phyloP scores from a whole-genome alignment of 2,797 vertebrate genomes.

The Mormyrus hasselquistii region DNA sequence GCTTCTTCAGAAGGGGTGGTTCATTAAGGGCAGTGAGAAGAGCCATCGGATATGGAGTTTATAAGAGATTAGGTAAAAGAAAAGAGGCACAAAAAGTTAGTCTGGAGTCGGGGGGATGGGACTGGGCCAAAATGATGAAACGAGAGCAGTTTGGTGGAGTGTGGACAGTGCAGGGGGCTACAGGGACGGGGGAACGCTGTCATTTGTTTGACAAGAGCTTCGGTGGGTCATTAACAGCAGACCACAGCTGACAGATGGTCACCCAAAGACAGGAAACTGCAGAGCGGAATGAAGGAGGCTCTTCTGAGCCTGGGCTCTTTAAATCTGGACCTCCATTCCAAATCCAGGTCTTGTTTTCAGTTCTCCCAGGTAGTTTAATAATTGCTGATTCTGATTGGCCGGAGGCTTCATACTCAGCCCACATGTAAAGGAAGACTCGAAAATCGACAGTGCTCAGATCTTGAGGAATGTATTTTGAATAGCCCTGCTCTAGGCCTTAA shows the following conservation, averaged over 20 bases:
- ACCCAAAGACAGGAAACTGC: not conserved
- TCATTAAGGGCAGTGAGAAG: not conserved
- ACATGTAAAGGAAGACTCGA: not conserved
- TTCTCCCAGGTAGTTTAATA: not conserved
- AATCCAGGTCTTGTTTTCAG: not conserved
- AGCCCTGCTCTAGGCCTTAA: not conserved
- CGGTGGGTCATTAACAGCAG: not conserved
- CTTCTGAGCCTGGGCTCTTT: not conserved
- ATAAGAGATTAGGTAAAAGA: not conserved
- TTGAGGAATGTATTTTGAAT: not conserved
- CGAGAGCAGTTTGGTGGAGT: not conserved
- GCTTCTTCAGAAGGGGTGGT: not conserved
- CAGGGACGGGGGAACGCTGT: not conserved
- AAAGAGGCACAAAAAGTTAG: not conserved
- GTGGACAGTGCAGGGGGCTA: not conserved
- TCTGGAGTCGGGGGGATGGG: not conserved
- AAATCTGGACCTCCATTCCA: not conserved
- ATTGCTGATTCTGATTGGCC: not conserved
- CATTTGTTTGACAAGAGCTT: not conserved
- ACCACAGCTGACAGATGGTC: not conserved
- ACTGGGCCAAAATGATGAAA: not conserved
- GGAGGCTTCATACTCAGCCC: not conserved
- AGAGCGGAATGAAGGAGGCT: not conserved
- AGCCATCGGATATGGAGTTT: not conserved
- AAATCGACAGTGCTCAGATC: not conserved